Base-by-base conservation (phyloP, 2,797 vertebrate species). In the Huso huso region DNA sequence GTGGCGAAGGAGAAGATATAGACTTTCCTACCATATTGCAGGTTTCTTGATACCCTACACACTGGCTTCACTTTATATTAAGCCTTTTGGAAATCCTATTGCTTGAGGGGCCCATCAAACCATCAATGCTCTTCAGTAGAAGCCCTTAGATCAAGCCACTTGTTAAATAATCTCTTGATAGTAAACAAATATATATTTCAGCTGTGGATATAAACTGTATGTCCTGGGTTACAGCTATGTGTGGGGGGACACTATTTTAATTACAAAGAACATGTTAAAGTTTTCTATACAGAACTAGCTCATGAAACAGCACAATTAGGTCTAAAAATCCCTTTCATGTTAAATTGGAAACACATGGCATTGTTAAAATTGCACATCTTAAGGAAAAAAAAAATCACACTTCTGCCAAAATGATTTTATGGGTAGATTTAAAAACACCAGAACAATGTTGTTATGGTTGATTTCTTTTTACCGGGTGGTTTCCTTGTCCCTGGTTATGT, bases 271-370 rank as follows among this genome's bases (percentile, higher is more conserved):
- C 65, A 60, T 66, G 66, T 73, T 66, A 73, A 67, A 77, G 68
- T 15, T 10, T 12, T 70, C 68, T 61, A 55, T 65, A 65, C 64
- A 75, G 63, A 48, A 69, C 68, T 65, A 70, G 64, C 57, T 68
- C 70, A 66, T 62, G 37, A 71, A 59, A 66, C 63, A 69, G 70
- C 57, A 71, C 70, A 71, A 65, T 55, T 64, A 68, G 57, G 51
- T 66, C 57, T 67, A 66, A 63, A 61, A 55, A 61, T 62, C 59
- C 61, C 78, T 81, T 79, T 81, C 69, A 82, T 79, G 69, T 77
- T 68, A 73, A 79, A 81, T 78, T 63, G 2, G 66, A 79, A 76
- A 72, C 80, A 82, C 74, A 79, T 82, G 79, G 76, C 68, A 57
- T 61, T 67, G 69, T 71, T 73, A 51, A 76, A 76, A 74, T 69